Percentiles rank a stretch among this genome's conserved stretches.
Evolutionary conservation across 2,797 vertebrate genomes (phyloP).

Genomic region (Siniperca undulata): DNA sequence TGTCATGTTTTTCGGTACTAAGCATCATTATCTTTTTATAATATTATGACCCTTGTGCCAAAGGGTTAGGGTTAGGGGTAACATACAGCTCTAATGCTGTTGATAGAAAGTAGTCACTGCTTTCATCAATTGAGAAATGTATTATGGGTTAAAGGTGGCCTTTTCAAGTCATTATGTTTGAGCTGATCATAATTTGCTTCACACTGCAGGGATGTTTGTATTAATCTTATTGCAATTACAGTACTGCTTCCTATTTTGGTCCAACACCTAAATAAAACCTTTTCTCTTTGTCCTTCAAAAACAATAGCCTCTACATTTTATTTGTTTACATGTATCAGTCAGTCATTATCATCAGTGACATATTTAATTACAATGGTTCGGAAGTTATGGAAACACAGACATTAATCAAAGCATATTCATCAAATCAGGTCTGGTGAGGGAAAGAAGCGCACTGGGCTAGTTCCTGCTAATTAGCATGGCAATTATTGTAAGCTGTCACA

Average conservation of each 20-base stretch:
- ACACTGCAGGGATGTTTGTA: constrained; percentile 15
- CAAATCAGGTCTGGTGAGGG: constrained; percentile 77
- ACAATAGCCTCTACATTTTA: constrained; percentile 12
- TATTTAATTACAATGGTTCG: constrained; percentile 39
- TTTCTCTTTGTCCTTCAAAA: constrained; percentile 16
- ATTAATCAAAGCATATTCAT: constrained; percentile 80
- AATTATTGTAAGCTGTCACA: constrained; percentile 89
- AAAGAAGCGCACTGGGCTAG: constrained; percentile 71
- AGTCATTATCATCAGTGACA: constrained; percentile 30
- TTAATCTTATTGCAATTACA: constrained; percentile 18
- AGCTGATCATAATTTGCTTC: constrained; percentile 23
- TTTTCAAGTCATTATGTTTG: constrained; percentile 10
- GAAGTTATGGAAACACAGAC: constrained; percentile 61
- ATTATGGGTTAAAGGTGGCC: constrained; percentile 18
- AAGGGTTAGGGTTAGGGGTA: too few relatives aligned
- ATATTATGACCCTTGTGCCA: background rate
- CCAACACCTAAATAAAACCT: background rate
- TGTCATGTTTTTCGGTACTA: background rate
- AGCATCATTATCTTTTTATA: background rate
- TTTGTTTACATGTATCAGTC: constrained; percentile 29
- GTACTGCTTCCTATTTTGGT: background rate
- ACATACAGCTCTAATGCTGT: background rate
- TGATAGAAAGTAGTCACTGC: background rate
- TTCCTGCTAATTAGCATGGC: constrained; percentile 84
- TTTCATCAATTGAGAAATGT: constrained; percentile 9